A percentile compares a stretch with the other conserved stretches of the same genome.
phyloP scores from a whole-genome alignment of 1,140 invertebrate species.

The Drosophila grimshawi region DNA sequence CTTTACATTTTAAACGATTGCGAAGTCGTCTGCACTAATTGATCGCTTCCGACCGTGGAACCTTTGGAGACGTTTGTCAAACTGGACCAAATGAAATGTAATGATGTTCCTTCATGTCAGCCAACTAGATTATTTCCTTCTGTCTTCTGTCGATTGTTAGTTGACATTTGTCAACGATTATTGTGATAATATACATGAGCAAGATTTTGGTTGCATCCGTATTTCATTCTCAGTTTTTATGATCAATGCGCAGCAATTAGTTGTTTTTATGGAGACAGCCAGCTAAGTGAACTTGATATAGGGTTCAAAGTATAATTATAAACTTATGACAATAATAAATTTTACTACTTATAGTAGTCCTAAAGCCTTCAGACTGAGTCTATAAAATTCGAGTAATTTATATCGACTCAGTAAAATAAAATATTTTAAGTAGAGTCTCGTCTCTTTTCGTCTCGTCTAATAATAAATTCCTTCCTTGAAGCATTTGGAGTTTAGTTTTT shows the following conservation, averaged over 20 bases:
- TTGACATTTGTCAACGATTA: constrained; percentile 44
- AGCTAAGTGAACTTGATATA: background rate
- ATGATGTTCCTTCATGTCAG: constrained; percentile 69
- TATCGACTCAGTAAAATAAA: too few relatives aligned
- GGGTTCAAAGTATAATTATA: too few relatives aligned
- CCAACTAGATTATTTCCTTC: constrained; percentile 66
- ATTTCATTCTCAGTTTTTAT: background rate
- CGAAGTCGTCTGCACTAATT: constrained; percentile 78
- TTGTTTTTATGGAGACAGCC: background rate
- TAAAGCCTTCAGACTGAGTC: too few relatives aligned
- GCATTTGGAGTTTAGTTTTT: too few relatives aligned
- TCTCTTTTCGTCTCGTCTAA: too few relatives aligned
- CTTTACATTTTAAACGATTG: constrained; percentile 81
- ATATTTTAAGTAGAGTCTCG: too few relatives aligned
- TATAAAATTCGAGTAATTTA: too few relatives aligned
- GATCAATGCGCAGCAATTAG: constrained; percentile 4
- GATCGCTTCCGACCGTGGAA: constrained; percentile 75
- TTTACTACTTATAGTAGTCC: too few relatives aligned
- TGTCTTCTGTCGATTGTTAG: constrained; percentile 23
- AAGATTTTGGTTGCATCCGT: background rate
- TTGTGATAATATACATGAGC: constrained; percentile 38
- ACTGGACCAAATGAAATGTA: constrained; percentile 54
- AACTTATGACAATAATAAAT: too few relatives aligned
- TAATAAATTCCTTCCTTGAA: too few relatives aligned
- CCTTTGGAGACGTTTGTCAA: constrained; percentile 40